Conservation (phyloP, 1,140 invertebrate genomes). For the Calliopsis andreniformis region DNA sequence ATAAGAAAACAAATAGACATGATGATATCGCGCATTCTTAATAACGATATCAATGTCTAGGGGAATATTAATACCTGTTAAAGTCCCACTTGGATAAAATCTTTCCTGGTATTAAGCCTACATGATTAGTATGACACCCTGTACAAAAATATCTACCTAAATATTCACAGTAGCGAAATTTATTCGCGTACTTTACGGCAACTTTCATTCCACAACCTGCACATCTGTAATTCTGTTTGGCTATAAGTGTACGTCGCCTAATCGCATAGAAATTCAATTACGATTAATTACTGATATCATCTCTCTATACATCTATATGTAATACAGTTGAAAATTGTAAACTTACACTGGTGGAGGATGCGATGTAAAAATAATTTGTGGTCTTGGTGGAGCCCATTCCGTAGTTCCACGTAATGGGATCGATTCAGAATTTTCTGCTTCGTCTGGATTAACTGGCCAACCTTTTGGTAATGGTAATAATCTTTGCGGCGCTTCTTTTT, state of each 20-base stretch:
- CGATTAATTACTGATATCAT: background rate
- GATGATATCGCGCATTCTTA: too few species aligned
- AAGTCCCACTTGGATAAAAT: conserved; percentile 84
- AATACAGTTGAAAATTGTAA: background rate
- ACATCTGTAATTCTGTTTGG: conserved; percentile 91
- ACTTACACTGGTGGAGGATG: conserved; percentile 87
- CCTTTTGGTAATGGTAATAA: conserved; percentile 89
- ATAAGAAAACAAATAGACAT: background rate
- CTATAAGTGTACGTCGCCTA: conserved; percentile 85
- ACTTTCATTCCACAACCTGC: conserved; percentile 93
- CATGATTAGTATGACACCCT: conserved; percentile 91
- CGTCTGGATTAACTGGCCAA: conserved; percentile 85
- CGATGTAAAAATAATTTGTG: conserved; percentile 92
- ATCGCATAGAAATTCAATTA: conserved; percentile 43
- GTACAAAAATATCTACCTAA: conserved; percentile 94
- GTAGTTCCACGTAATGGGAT: conserved; percentile 87
- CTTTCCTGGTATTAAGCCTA: conserved; percentile 88
- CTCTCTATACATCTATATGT: background rate
- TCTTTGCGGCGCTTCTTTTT: conserved; percentile 89
- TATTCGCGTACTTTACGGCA: conserved; percentile 86
- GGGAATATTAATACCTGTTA: conserved; percentile 82
- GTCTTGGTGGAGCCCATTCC: conserved; percentile 92
- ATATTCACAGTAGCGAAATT: conserved; percentile 92
- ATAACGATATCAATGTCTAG: too few species aligned
- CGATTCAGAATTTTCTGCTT: conserved; percentile 75